Evolutionary conservation across 2,113 vertebrate species (phyloP), one percentile per base, ranked within the genome.

Genomic region (Balaeniceps rex): DNA sequence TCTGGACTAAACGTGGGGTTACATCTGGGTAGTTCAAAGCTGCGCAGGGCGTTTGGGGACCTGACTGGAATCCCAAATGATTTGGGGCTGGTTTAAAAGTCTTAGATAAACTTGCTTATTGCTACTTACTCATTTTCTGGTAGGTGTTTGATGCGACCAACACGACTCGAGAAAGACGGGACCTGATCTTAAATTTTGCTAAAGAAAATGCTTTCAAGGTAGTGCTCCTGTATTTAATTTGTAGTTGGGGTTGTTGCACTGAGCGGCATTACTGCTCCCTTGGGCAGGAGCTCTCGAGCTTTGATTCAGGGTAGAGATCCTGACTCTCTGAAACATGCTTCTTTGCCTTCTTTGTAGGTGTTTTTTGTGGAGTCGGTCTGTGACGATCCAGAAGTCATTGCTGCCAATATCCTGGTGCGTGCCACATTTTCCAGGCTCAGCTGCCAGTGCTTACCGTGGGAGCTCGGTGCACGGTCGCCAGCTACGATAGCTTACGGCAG

Each of bases 71-170:
- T 36, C 44, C 26, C 31, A 26, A 13, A 15, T 19, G 10, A 12
- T n/a, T 81, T 64, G 38, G 68, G 54, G 22, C 55, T 74, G 47
- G 25, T 87, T 89, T 63, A 12, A 76, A 89, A 70, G 12, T 9
- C 8, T 34, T 8, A 3, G 25, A 4, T 34, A 25, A 80, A n/a
- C 19, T 21, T 25, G 15, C 29, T 86, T 16, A 14, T 68, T 60
- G 44, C 69, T 60, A 1, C 12, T 49, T 51, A 2, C 23, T 65
- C 5, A 0, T 82, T 83, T 89, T 33, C 63, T 49, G 49, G 17
- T 78, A 99, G 99, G 99, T 99, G 74, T 99, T 99, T 80, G 99
- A 99, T 97, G 99, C 99, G 7, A 99, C 99, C 94, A 99, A 99
- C 97, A 99, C 99, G 33, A 99, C 99, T 33, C 98, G 99, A 79